Conservation (phyloP, 2,888 invertebrate genomes). For the Spatulosminthurus flaviceps region DNA sequence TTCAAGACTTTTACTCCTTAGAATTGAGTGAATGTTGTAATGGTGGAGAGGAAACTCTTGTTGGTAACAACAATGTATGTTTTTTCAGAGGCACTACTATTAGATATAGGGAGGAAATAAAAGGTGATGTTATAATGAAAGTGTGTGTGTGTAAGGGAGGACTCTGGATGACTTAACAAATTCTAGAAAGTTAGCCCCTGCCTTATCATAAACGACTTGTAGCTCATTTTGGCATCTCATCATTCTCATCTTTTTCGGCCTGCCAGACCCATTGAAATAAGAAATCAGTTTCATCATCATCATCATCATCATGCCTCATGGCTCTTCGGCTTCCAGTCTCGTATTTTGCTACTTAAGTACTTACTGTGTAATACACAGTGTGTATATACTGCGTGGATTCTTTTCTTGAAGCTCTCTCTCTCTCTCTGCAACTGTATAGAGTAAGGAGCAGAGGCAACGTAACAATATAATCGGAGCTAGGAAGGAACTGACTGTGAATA, state of each 20-base stretch:
- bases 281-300: constrained; percentile 46
- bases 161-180: constrained; percentile 36
- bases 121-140: not conserved
- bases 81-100: not conserved
- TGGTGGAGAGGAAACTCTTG: not conserved
- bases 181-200: constrained; percentile 34
- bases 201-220: constrained; percentile 44
- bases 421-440: not conserved
- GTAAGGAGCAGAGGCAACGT: not conserved
- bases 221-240: constrained; percentile 48
- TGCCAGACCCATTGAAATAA: constrained; percentile 40
- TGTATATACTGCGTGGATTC: not conserved
- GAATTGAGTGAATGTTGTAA: not conserved
- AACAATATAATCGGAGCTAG: constrained; percentile 16
- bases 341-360: constrained; percentile 31
- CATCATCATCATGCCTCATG: constrained; percentile 29
- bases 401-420: not conserved
- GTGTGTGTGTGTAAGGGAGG: no score
- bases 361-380: not conserved
- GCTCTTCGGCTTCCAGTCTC: constrained; percentile 40
- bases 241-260: constrained; percentile 45
- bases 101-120: not conserved
- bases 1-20: not conserved
- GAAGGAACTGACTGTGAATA: constrained; percentile 36
- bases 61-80: not conserved